These are phyloP conservation scores for Megaceryle alcyon DNA, from an alignment of 2,797 vertebrate genomes.

Conservation along the genomic window DNA sequence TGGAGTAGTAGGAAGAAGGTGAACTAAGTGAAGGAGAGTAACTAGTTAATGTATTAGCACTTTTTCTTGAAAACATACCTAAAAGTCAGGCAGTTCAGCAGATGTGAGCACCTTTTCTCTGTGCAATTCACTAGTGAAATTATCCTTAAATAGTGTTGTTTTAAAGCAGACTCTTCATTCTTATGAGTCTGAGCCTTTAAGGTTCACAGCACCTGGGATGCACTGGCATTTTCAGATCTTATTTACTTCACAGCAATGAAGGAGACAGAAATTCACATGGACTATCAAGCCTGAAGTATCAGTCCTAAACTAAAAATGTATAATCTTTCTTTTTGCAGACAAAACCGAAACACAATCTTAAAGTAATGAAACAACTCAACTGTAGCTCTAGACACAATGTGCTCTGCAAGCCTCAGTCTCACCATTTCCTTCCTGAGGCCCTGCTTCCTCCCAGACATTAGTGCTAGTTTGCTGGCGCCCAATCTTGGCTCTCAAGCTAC, in stretches of 20 bases:
- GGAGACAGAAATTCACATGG: not conserved
- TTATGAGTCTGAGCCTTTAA: not conserved
- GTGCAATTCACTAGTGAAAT: not conserved
- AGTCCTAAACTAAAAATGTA: not conserved
- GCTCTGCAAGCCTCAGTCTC: not conserved
- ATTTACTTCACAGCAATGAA: not conserved
- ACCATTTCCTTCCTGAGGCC: constrained; percentile 58
- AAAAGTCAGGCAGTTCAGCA: not conserved
- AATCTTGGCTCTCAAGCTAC: not conserved
- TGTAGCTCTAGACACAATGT: not conserved
- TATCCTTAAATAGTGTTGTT: not conserved
- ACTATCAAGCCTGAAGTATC: not conserved
- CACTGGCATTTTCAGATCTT: not conserved
- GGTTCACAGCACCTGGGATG: not conserved
- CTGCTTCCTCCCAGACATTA: constrained; percentile 47
- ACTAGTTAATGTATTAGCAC: not conserved
- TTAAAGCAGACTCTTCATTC: not conserved
- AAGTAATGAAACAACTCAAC: not conserved
- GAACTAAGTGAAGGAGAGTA: not conserved
- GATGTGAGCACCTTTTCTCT: not conserved
- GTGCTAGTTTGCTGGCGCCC: not conserved
- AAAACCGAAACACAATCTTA: constrained; percentile 22
- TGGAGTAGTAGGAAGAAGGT: not conserved
- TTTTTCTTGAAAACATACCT: not conserved
- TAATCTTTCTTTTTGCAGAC: not conserved